Evolutionary conservation across 2,888 invertebrate genomes (phyloP).

Genomic region (Drosophila pseudotakahashii): DNA sequence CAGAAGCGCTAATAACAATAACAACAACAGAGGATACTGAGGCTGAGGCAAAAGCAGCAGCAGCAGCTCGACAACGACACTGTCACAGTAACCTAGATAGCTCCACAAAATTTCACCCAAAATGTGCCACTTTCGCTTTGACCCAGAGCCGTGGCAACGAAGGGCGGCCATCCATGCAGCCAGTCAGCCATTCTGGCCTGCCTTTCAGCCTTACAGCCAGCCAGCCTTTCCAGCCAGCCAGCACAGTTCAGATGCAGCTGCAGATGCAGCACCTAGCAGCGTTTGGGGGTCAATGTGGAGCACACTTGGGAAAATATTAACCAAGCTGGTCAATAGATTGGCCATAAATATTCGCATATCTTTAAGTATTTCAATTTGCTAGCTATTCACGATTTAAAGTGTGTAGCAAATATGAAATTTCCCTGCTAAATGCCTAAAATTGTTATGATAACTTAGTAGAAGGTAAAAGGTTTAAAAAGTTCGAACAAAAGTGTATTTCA

Average conservation of each 20-base stretch:
- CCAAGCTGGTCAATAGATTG: too few relatives aligned
- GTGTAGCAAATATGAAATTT: too few relatives aligned
- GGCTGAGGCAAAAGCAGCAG: slow-evolving; percentile 24
- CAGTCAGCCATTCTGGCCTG: slow-evolving; percentile 23
- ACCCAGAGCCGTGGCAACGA: slow-evolving; percentile 72
- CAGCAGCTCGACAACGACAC: slow-evolving; percentile 50
- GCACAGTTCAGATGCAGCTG: slow-evolving; percentile 16
- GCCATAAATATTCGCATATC: too few relatives aligned
- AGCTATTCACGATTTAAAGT: neutral
- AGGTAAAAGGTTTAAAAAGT: too few relatives aligned
- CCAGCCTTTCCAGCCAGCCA: slow-evolving; percentile 6
- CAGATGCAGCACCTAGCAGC: slow-evolving; percentile 45
- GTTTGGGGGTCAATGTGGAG: slow-evolving; percentile 73
- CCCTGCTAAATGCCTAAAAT: too few relatives aligned
- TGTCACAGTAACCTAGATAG: slow-evolving; percentile 79
- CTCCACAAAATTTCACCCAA: slow-evolving; percentile 75
- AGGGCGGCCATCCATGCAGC: slow-evolving; percentile 53
- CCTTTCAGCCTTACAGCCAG: slow-evolving; percentile 13
- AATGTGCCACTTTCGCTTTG: slow-evolving; percentile 80
- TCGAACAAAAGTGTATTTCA: too few relatives aligned
- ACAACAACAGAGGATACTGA: slow-evolving; percentile 6
- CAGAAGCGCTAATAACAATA: slow-evolving; percentile 38
- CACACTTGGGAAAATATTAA: slow-evolving; percentile 15
- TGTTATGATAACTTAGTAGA: too few relatives aligned
- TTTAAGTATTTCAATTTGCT: too few relatives aligned